A percentile compares a stretch with the other conserved stretches of the same genome.
Evolutionary conservation across 2,888 invertebrate genomes (phyloP).

Genomic region (Dendrolimus pini): DNA sequence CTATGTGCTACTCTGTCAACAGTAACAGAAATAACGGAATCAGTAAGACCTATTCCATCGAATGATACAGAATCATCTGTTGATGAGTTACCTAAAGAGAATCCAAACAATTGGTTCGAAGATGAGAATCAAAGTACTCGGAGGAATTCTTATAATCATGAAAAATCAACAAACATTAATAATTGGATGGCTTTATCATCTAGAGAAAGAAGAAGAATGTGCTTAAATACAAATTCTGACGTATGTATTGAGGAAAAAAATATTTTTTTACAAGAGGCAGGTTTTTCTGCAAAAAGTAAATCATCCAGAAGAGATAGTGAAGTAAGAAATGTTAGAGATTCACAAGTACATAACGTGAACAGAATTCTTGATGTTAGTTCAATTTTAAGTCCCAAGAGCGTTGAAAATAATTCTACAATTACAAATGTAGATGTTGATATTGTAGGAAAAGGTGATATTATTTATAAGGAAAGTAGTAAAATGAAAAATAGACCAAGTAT

Average conservation of each 20-base stretch:
- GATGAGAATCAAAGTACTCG: constrained; percentile 13
- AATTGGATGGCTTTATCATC: constrained; percentile 50
- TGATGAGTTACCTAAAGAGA: constrained; percentile 16
- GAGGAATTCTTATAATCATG: constrained; percentile 11
- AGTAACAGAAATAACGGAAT: constrained; percentile 53
- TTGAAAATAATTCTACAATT: no score
- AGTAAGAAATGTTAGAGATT: neutral
- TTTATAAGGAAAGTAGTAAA: no score
- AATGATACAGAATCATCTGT: constrained; percentile 17
- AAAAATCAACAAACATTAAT: constrained; percentile 26
- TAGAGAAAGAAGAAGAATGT: constrained; percentile 33
- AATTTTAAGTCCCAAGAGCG: no score
- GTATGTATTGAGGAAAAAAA: constrained; percentile 1
- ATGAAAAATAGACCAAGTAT: no score
- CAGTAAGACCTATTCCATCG: constrained; percentile 21
- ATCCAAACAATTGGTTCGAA: constrained; percentile 38
- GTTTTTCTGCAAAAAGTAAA: no score
- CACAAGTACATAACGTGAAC: neutral
- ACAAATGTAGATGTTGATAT: no score
- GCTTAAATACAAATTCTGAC: constrained; percentile 15
- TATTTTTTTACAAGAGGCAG: neutral
- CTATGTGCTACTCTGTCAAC: constrained; percentile 49
- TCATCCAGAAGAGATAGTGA: constrained; percentile 3
- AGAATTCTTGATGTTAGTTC: no score
- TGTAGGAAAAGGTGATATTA: no score